phyloP scores from a whole-genome alignment of 53 echinoderm and acorn worm species.

The Crossaster papposus region DNA sequence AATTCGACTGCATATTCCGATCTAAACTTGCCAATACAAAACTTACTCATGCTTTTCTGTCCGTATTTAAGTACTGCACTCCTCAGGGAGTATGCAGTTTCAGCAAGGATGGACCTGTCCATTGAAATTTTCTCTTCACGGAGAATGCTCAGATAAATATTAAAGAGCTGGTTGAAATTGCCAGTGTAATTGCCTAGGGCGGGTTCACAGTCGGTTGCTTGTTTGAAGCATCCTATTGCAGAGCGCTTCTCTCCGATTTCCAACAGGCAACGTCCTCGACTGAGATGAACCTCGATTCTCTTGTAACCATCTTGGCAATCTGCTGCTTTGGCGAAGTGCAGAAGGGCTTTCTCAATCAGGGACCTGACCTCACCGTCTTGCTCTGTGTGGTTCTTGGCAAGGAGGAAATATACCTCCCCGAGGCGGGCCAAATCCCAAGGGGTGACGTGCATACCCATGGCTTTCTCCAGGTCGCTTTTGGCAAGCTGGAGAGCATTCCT shows the following conservation, averaged over 20 bases:
- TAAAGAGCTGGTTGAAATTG: constrained; percentile 36
- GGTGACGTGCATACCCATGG: constrained; percentile 23
- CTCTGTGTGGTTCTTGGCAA: constrained; percentile 31
- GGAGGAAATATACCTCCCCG: constrained; percentile 18
- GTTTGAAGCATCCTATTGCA: constrained; percentile 44
- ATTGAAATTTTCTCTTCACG: background rate
- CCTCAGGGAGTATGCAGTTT: constrained; percentile 4
- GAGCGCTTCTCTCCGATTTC: constrained; percentile 36
- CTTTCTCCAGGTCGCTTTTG: constrained; percentile 14
- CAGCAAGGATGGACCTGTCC: constrained; percentile 16
- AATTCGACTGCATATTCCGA: background rate
- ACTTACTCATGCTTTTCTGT: background rate
- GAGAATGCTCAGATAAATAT: constrained; percentile 23
- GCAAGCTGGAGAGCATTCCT: constrained; percentile 5
- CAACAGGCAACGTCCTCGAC: constrained; percentile 28
- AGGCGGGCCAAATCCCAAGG: constrained; percentile 25
- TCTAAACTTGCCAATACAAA: constrained; percentile 15
- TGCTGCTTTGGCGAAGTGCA: constrained; percentile 19
- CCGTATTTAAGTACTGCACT: constrained; percentile 20
- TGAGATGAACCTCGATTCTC: background rate
- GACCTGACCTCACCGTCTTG: background rate
- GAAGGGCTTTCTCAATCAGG: constrained; percentile 28
- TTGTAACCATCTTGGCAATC: constrained; percentile 39
- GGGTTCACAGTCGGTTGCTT: constrained; percentile 49
- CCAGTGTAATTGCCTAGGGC: background rate